Evolutionary conservation across 2,888 invertebrate genomes (phyloP).

Genomic region (Metellina segmentata): DNA sequence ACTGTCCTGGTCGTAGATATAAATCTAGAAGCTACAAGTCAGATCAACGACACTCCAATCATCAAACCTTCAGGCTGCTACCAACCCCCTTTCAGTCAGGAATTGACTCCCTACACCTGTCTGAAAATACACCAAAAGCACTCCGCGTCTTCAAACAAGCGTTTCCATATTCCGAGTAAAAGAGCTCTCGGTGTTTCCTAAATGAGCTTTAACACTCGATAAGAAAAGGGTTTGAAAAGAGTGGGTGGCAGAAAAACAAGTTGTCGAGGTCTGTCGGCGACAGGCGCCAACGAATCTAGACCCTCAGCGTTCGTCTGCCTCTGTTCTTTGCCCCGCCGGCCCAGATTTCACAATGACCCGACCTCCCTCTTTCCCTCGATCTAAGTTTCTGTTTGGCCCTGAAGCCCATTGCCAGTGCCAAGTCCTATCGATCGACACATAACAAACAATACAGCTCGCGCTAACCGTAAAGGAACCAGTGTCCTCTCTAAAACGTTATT

Average conservation of each 20-base stretch:
- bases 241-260: constrained; percentile 8
- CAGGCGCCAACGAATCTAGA: constrained; percentile 67
- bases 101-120: too few relatives aligned
- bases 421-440: constrained; percentile 42
- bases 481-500: too few relatives aligned
- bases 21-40: too few relatives aligned
- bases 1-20: too few relatives aligned
- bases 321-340: constrained; percentile 42
- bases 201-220: constrained; percentile 3
- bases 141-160: too few relatives aligned
- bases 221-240: neutral
- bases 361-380: constrained; percentile 5
- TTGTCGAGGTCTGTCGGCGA: constrained; percentile 1
- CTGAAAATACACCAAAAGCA: too few relatives aligned
- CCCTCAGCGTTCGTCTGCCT: constrained; percentile 51
- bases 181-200: neutral
- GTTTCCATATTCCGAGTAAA: neutral
- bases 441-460: constrained; percentile 32
- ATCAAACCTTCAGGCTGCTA: too few relatives aligned
- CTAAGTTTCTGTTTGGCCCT: constrained; percentile 52
- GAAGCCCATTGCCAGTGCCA: constrained; percentile 32
- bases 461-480: neutral
- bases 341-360: constrained; percentile 59
- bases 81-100: too few relatives aligned
- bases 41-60: too few relatives aligned